Evolutionary conservation across 2,888 invertebrate genomes (phyloP).

Genomic region (Yponomeuta evonymella): DNA sequence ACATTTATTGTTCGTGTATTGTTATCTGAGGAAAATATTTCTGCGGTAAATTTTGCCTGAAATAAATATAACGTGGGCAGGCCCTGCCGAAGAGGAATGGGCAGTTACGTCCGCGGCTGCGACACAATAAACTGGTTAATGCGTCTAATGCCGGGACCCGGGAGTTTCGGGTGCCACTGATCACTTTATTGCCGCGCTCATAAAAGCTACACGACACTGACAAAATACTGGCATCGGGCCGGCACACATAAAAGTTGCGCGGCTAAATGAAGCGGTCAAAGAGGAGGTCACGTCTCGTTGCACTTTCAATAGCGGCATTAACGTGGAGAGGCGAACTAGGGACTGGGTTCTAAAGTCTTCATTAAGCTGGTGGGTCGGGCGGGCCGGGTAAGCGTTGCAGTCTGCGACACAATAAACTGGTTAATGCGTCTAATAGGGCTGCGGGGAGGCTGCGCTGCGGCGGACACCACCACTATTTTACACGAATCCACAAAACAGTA

Average conservation of each 20-base stretch:
- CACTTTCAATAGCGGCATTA: not conserved
- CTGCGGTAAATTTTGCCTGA: slow-evolving; percentile 48
- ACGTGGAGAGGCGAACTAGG: not conserved
- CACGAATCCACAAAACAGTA: not conserved
- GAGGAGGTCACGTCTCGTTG: not conserved
- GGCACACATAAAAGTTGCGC: not conserved
- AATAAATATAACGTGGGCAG: slow-evolving; percentile 56
- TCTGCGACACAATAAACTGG: slow-evolving; percentile 4
- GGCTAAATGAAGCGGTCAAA: not conserved
- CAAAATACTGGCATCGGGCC: not conserved
- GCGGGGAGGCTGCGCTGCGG: slow-evolving; percentile 38
- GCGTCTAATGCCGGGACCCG: slow-evolving; percentile 1
- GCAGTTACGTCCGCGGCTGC: slow-evolving; percentile 64
- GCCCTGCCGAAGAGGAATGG: slow-evolving; percentile 42
- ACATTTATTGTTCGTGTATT: slow-evolving; percentile 4
- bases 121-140: slow-evolving; percentile 63
- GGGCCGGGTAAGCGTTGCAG: slow-evolving; percentile 3
- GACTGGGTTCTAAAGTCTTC: not conserved
- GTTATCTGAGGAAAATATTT: slow-evolving; percentile 13
- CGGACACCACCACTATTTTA: not conserved
- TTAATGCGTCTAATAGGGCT: slow-evolving; percentile 48
- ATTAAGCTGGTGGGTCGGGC: not conserved
- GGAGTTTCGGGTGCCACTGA: slow-evolving; percentile 1
- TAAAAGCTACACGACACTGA: slow-evolving; percentile 9
- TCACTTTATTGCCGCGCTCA: slow-evolving; percentile 3